Evolutionary conservation across 35 echinoderm and acorn worm genomes (phyloP).

Genomic region (Apostichopus californicus): DNA sequence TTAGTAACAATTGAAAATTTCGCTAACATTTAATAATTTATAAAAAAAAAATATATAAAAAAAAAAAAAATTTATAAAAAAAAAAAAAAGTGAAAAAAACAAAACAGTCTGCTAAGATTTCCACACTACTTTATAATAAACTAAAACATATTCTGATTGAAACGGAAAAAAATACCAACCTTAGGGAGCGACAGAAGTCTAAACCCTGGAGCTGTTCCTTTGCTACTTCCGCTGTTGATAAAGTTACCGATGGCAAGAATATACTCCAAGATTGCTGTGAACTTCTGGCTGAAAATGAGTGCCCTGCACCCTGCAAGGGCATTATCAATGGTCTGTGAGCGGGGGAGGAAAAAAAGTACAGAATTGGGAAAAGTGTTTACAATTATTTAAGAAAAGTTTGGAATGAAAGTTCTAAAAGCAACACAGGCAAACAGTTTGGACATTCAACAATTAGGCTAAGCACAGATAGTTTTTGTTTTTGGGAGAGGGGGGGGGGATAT

Average conservation of each 20-base stretch:
- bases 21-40: neutral
- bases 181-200: conserved; percentile 84
- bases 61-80: too few relatives aligned
- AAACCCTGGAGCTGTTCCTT: conserved; percentile 92
- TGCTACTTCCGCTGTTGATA: conserved; percentile 91
- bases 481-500: too few relatives aligned
- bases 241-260: conserved; percentile 95
- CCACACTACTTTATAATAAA: too few relatives aligned
- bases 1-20: too few relatives aligned
- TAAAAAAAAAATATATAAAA: neutral
- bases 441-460: too few relatives aligned
- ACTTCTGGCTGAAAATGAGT: conserved; percentile 77
- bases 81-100: neutral
- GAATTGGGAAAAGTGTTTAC: too few relatives aligned
- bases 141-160: too few relatives aligned
- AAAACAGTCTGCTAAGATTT: neutral
- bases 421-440: too few relatives aligned
- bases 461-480: too few relatives aligned
- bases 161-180: conserved; percentile 52
- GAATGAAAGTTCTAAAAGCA: too few relatives aligned
- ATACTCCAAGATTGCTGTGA: conserved; percentile 84
- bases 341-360: neutral
- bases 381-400: too few relatives aligned
- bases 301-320: conserved; percentile 68
- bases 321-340: conserved; percentile 85